Percentiles rank a stretch among this genome's conserved stretches.
These are phyloP conservation scores for Meteorus cinctellus DNA, from an alignment of 2,888 invertebrate species.

Conservation along the genomic window DNA sequence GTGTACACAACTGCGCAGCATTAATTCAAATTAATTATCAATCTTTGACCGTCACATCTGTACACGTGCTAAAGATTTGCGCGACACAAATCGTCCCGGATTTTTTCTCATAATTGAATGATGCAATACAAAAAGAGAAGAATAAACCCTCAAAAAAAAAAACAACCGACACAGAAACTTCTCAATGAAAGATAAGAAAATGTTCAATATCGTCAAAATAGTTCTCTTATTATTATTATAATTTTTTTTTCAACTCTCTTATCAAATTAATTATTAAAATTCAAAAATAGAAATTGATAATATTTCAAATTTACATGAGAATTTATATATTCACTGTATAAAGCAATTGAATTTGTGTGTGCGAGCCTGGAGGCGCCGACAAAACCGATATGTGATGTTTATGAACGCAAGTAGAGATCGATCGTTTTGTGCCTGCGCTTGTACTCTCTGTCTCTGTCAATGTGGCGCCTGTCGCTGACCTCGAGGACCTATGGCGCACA, in stretches of 20 bases:
- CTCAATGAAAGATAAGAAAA: slow-evolving; percentile 39
- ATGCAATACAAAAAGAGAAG: background rate
- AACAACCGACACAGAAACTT: background rate
- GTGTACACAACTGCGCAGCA: slow-evolving; percentile 3
- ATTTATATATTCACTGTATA: background rate
- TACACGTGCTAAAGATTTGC: background rate
- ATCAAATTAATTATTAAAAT: background rate
- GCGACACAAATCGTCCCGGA: too few species aligned
- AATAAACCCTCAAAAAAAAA: background rate
- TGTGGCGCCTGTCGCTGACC: slow-evolving; percentile 63
- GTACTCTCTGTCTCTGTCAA: slow-evolving; percentile 44
- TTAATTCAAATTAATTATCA: background rate
- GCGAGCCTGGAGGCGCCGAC: slow-evolving; percentile 38
- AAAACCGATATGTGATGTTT: slow-evolving; percentile 45
- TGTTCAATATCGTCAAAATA: background rate
- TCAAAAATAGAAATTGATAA: too few species aligned
- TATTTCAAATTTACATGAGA: too few species aligned
- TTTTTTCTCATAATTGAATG: too few species aligned
- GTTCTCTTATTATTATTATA: background rate
- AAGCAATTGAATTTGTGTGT: slow-evolving; percentile 16
- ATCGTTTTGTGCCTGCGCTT: slow-evolving; percentile 43
- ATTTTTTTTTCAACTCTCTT: background rate
- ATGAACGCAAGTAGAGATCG: slow-evolving; percentile 52
- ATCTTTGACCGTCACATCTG: background rate
- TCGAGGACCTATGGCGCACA: slow-evolving; percentile 53